A percentile compares a stretch with the other conserved stretches of the same genome.
Conservation (phyloP, 2,888 invertebrate species). For the Agonopterix heracliana region DNA sequence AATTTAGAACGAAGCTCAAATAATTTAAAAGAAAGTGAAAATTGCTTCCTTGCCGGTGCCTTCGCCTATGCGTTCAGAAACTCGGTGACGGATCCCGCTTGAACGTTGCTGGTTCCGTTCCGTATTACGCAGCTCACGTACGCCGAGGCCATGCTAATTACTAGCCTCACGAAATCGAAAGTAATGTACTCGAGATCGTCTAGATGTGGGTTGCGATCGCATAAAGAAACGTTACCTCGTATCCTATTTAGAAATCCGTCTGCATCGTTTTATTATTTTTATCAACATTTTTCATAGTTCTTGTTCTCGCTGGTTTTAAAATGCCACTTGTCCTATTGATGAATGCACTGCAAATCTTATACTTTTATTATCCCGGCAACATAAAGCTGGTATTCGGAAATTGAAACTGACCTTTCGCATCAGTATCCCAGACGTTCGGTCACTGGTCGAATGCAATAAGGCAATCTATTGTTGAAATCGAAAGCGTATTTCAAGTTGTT, state of each 20-base stretch:
- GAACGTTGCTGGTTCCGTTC: slow-evolving; percentile 52
- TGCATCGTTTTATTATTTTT: slow-evolving; percentile 18
- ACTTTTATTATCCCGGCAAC: neutral
- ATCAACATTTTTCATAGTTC: no score
- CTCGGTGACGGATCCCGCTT: slow-evolving; percentile 33
- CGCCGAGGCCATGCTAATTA: slow-evolving; percentile 70
- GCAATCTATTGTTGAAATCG: slow-evolving; percentile 34
- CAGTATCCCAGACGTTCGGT: slow-evolving; percentile 27
- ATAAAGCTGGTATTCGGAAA: slow-evolving; percentile 12
- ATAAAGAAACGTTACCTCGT: slow-evolving; percentile 43
- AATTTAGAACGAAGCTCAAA: slow-evolving; percentile 48
- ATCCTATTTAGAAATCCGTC: slow-evolving; percentile 27
- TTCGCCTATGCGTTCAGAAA: slow-evolving; percentile 15
- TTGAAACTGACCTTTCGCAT: slow-evolving; percentile 37
- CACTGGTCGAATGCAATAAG: slow-evolving; percentile 28
- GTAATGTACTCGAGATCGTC: slow-evolving; percentile 39
- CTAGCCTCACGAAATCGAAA: slow-evolving; percentile 71
- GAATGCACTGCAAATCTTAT: neutral
- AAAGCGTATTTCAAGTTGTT: slow-evolving; percentile 30
- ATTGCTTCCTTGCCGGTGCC: slow-evolving; percentile 35
- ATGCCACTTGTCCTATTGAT: slow-evolving; percentile 25
- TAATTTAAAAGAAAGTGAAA: slow-evolving; percentile 70
- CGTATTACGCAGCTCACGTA: slow-evolving; percentile 60
- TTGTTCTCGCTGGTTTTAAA: slow-evolving; percentile 12
- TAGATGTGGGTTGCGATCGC: slow-evolving; percentile 51